Base-by-base conservation (phyloP, 1,140 invertebrate genomes). In the Solenopsis invicta region DNA sequence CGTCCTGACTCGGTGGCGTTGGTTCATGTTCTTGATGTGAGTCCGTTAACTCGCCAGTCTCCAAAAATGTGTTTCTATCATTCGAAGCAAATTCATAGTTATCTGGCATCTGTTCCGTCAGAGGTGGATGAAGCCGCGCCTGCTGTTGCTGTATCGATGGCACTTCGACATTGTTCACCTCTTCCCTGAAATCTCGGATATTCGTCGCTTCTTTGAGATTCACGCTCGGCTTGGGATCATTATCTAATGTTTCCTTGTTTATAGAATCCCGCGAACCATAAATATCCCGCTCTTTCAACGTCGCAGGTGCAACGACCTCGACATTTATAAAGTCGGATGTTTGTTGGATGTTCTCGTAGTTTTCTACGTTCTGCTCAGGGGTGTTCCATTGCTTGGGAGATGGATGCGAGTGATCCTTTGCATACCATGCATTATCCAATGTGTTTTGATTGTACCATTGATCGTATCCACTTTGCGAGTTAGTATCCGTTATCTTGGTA, bases 51-150 rank as follows among this genome's bases (percentile, higher is more conserved):
- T 95, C 95, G 0, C 95, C 95, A 8, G 95, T 95, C 69, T 95
- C 95, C 45, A 95, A 80, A 52, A 95, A 95, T 2, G 95, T 95
- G 18, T 95, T 95, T 56, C 95, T 91, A 45, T 95, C 95, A 18
- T 95, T 95, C 9, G 95, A 95, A 4, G 95, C 94, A 18, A 95
- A 95, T 54, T 95, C 95, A 29, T 95, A 95, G 78, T 95, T 95
- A 50, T 95, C 95, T 10, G 93, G 92, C 12, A 87, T 82, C 90
- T 94, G 93, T 80, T 94, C 93, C 1, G 91, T 3, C 71, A 91
- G 56, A 71, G 88, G 77, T n/a, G 91, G 91, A 67, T 92, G 90
- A 78, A 71, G 10, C 24, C 84, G 89, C n/a, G 74, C 9, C 45
- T 91, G 29, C 41, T 61, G 74, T 18, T 76, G 76, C 24, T 91